phyloP scores from a whole-genome alignment of 2,888 invertebrate species.

The Xiphydria camelus region DNA sequence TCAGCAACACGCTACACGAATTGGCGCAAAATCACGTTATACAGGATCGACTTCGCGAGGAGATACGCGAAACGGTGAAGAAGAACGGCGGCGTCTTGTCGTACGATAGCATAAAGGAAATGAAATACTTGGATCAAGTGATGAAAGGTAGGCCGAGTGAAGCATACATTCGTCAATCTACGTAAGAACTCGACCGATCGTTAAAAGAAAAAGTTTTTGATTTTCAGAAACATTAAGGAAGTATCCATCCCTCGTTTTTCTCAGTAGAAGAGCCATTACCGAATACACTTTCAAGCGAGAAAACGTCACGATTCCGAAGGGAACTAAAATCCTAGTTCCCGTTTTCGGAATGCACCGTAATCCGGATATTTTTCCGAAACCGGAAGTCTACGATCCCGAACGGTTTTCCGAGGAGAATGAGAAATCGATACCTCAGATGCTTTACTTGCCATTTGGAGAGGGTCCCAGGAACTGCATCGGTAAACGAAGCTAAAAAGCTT shows the following conservation, averaged over 20 bases:
- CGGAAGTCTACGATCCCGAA: conserved; percentile 25
- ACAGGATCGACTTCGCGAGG: conserved; percentile 43
- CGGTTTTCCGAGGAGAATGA: conserved; percentile 19
- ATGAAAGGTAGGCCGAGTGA: conserved; percentile 45
- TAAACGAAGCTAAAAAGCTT: conserved; percentile 9
- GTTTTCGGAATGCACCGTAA: conserved; percentile 18
- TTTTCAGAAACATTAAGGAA: conserved; percentile 26
- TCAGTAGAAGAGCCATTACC: conserved; percentile 17
- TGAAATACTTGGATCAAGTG: conserved; percentile 53
- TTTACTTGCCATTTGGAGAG: conserved; percentile 25
- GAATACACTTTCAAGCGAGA: conserved; percentile 21
- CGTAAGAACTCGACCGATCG: not conserved
- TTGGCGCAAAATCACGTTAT: conserved; percentile 47
- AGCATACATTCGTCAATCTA: conserved; percentile 19
- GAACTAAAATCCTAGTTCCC: conserved; percentile 24
- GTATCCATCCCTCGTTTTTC: conserved; percentile 19
- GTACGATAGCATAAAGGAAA: conserved; percentile 50
- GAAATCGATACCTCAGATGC: conserved; percentile 19
- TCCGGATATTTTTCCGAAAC: conserved; percentile 23
- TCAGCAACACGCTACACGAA: conserved; percentile 52
- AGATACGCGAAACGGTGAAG: conserved; percentile 42
- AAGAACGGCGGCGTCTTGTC: conserved; percentile 40
- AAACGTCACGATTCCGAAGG: conserved; percentile 22
- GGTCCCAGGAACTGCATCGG: conserved; percentile 33
- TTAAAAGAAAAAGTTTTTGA: not conserved